A percentile compares a stretch with the other conserved stretches of the same genome.
phyloP scores from a whole-genome alignment of 2,797 vertebrate genomes.

The Coccyzus lansbergi region DNA sequence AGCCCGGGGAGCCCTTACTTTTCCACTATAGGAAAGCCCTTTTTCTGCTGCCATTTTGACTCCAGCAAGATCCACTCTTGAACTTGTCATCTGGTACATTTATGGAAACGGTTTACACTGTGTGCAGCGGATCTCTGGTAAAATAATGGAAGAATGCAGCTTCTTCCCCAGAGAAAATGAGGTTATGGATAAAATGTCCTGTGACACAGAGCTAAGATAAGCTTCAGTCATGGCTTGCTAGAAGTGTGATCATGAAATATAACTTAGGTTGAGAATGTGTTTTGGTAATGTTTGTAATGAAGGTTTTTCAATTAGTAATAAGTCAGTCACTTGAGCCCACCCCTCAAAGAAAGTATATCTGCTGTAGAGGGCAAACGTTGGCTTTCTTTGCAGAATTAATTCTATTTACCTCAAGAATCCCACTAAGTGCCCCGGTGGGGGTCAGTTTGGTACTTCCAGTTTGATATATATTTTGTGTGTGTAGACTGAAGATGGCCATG shows the following conservation, averaged over 20 bases:
- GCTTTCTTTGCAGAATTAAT: not conserved
- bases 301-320: not conserved
- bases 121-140: too few species aligned
- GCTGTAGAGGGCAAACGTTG: not conserved
- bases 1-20: too few species aligned
- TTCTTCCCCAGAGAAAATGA: not conserved
- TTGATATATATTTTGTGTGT: not conserved
- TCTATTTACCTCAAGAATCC: not conserved
- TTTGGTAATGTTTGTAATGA: not conserved
- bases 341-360: not conserved
- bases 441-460: not conserved
- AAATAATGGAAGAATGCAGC: not conserved
- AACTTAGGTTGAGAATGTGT: not conserved
- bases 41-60: rapidly evolving
- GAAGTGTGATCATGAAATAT: not conserved
- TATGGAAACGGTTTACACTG: rapidly evolving
- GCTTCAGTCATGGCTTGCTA: not conserved
- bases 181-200: rapidly evolving
- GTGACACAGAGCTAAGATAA: not conserved
- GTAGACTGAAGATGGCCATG: not conserved
- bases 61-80: not conserved
- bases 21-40: too few species aligned
- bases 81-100: rapidly evolving
- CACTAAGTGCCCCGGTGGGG: not conserved
- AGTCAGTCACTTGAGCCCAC: not conserved